A percentile compares a stretch with the other conserved stretches of the same genome.
phyloP scores from a whole-genome alignment of 1,140 invertebrate genomes.

The Ceratina japonica region DNA sequence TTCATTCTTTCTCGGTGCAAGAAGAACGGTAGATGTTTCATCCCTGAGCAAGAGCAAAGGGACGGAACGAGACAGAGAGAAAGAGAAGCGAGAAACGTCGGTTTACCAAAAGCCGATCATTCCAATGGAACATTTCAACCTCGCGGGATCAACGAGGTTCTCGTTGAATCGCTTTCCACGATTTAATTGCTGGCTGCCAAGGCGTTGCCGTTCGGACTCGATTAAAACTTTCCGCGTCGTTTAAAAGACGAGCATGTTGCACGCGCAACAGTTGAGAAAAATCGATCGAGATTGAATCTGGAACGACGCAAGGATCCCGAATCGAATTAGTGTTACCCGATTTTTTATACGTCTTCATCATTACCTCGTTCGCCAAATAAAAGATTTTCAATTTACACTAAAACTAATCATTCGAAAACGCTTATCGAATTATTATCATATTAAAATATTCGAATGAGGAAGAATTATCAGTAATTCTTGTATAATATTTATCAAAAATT shows the following conservation, averaged over 20 bases:
- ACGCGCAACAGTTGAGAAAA: conserved; percentile 19
- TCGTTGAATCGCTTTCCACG: conserved; percentile 18
- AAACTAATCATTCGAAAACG: no score
- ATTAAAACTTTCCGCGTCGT: conserved; percentile 61
- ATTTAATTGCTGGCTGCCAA: conserved; percentile 48
- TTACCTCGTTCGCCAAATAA: no score
- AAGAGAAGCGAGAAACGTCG: conserved; percentile 19
- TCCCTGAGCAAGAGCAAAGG: background rate
- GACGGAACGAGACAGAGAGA: background rate
- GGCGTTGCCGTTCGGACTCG: conserved; percentile 12
- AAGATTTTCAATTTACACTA: no score
- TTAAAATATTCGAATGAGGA: no score
- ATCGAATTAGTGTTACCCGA: no score
- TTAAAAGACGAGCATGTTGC: conserved; percentile 35
- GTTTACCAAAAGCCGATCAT: conserved; percentile 25
- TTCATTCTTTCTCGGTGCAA: background rate
- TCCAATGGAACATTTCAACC: conserved; percentile 6
- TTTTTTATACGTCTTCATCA: no score
- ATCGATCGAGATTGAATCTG: conserved; percentile 4
- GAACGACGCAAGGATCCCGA: background rate
- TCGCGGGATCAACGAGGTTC: background rate
- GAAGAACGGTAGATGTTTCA: background rate
- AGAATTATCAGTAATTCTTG: no score
- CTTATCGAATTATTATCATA: no score
- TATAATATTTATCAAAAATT: background rate